phyloP scores from a whole-genome alignment of 2,113 vertebrate genomes.

The Oreotragus oreotragus region DNA sequence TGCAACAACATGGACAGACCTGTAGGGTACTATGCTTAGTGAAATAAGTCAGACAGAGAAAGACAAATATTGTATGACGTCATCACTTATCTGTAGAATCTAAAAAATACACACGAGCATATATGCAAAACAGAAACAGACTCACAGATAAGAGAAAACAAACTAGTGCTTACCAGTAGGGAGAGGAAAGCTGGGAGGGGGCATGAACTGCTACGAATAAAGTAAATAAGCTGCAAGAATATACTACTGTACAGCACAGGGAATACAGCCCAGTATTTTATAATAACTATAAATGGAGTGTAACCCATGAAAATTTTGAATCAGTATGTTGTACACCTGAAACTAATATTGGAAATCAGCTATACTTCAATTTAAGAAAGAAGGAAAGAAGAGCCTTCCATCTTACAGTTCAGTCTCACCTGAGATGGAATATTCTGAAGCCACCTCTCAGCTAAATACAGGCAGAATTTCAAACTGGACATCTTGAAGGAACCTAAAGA shows the following conservation, averaged over 20 bases:
- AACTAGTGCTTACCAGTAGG: neutral
- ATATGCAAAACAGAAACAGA: neutral
- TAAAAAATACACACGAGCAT: neutral
- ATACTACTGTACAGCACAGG: neutral
- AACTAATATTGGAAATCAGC: neutral
- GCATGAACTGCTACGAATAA: neutral
- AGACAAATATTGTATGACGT: neutral
- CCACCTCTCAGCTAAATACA: slow-evolving; percentile 89
- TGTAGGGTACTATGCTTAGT: neutral
- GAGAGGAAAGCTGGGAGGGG: neutral
- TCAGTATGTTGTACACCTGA: neutral
- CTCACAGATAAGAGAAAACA: neutral
- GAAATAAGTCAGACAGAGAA: neutral
- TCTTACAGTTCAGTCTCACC: slow-evolving; percentile 71
- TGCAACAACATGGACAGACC: neutral
- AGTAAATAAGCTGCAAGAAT: neutral
- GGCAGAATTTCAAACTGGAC: slow-evolving; percentile 89
- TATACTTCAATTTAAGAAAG: neutral
- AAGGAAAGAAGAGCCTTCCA: neutral
- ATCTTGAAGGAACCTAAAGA: slow-evolving; percentile 89
- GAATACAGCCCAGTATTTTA: neutral
- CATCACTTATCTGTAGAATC: neutral
- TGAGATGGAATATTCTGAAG: slow-evolving; percentile 83
- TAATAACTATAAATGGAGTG: neutral
- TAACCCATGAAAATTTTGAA: neutral